Evolutionary conservation across 2,113 vertebrate species (phyloP).

Genomic region (Chascanopsetta lugubris): DNA sequence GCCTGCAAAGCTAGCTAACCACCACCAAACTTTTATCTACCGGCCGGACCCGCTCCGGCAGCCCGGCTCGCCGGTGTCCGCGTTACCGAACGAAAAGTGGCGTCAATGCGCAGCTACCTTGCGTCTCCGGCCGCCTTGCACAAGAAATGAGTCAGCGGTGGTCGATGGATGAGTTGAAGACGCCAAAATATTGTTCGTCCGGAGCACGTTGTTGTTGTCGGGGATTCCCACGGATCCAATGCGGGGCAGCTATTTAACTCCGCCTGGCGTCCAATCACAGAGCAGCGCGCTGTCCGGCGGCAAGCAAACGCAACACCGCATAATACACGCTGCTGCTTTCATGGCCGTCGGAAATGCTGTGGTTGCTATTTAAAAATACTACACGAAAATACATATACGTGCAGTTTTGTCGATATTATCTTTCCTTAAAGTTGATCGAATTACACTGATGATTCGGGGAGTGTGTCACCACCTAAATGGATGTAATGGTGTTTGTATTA

Average conservation of each 20-base stretch:
- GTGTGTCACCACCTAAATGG: too few relatives aligned
- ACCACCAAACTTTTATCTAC: too few relatives aligned
- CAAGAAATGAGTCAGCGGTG: not conserved
- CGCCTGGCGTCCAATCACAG: conserved; percentile 42
- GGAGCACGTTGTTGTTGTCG: conserved; percentile 48
- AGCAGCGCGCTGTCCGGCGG: not conserved
- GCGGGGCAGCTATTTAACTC: not conserved
- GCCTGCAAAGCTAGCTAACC: not conserved
- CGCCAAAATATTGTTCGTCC: conserved; percentile 25
- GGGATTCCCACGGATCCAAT: conserved; percentile 45
- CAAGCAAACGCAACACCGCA: not conserved
- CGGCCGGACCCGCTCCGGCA: too few relatives aligned
- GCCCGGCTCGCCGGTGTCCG: too few relatives aligned
- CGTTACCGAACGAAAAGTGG: too few relatives aligned
- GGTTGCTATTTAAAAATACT: too few relatives aligned
- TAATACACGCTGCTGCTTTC: not conserved
- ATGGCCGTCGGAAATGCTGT: accelerated
- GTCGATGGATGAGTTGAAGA: accelerated
- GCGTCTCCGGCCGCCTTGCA: not conserved
- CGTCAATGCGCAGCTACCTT: not conserved
- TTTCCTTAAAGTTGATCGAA: too few relatives aligned
- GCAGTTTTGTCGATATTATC: too few relatives aligned
- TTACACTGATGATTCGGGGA: too few relatives aligned
- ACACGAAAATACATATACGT: too few relatives aligned
- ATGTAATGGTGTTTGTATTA: too few relatives aligned